Base-by-base conservation (phyloP, 2,113 vertebrate species). In the Amblyornis subalaris region DNA sequence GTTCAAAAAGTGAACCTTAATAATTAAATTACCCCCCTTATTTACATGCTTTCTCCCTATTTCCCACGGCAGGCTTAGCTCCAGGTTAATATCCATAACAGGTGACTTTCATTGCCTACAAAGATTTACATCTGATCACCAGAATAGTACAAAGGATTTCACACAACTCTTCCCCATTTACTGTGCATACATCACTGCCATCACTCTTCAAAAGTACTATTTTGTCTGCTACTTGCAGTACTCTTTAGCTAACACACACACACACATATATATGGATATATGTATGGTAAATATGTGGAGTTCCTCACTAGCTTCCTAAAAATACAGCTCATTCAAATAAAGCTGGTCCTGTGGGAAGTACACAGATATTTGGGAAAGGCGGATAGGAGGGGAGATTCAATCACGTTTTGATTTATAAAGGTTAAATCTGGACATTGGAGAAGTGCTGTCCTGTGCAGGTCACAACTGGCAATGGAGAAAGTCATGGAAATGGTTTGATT, bases 231-330 rank as follows among this genome's bases (percentile, higher is more conserved):
- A 2, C 72, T 79, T 47, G 51, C 90, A 87, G 18, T 1, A 14
- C n/a, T 58, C 61, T 10, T 78, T 4, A 50, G 85, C 33, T 67
- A 73, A 73, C 65, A 84, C 10, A 2, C 33, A 75, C 54, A 47
- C 31, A 44, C 4, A 58, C 5, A 26, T 9, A 81, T 8, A 19
- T n/a, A 44, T 19, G 12, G 44, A 71, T 78, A 51, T 55, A 70
- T 33, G 21, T 48, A 57, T 57, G 70, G 72, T 53, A 79, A 85
- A 55, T 47, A 67, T 5, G 8, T 72, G 87, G 83, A 72, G 75
- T 7, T 88, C 89, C 83, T 90, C 67, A 62, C 6, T 62, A 90
- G 89, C 62, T 55, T 72, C 74, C 83, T 88, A 75, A 88, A 92
- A 92, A 85, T 47, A 75, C 71, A 70, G 31, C 50, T 50, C 64